Conservation (phyloP, 1,140 invertebrate species). For the Tetragnatha versicolor region DNA sequence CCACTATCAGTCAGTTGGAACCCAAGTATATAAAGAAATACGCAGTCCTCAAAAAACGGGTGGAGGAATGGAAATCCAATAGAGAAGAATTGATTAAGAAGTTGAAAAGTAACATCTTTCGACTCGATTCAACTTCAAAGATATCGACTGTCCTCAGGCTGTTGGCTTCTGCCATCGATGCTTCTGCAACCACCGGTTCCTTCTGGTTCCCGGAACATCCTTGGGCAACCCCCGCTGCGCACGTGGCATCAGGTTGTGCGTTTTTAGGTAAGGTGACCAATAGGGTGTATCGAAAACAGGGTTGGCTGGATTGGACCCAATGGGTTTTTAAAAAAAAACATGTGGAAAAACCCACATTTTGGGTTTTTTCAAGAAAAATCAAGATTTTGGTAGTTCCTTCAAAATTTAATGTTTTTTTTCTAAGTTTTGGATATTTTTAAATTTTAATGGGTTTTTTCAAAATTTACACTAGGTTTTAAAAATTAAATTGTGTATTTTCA, state of each 20-base stretch:
- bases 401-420: no score
- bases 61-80: neutral
- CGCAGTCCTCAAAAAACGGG: neutral
- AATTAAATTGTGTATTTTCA: no score
- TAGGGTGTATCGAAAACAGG: no score
- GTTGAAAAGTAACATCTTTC: neutral
- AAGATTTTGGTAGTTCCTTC: no score
- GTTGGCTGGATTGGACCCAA: no score
- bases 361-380: no score
- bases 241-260: neutral
- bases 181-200: neutral
- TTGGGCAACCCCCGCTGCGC: neutral
- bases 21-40: neutral
- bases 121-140: slow-evolving; percentile 15
- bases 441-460: no score
- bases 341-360: no score
- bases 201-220: neutral
- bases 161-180: neutral
- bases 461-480: no score
- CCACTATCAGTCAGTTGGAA: neutral
- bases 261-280: no score
- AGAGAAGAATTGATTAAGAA: neutral
- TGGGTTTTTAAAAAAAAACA: no score
- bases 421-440: no score
- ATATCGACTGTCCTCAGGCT: neutral